phyloP scores from a whole-genome alignment of 2,888 invertebrate species.

The Ypsolopha scabrella region DNA sequence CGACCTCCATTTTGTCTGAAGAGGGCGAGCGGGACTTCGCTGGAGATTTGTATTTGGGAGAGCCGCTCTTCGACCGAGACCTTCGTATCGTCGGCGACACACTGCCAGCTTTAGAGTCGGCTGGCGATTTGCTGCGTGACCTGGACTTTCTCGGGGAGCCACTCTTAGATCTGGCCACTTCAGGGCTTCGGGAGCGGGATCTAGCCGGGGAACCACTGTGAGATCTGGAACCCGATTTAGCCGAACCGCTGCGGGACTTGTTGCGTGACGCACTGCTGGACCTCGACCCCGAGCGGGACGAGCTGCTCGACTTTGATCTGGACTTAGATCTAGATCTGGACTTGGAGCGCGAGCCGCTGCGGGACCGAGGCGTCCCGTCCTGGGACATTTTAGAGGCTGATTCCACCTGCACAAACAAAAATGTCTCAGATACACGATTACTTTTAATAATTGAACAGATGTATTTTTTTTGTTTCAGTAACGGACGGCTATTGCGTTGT shows the following conservation, averaged over 20 bases:
- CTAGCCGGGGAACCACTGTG: constrained; percentile 18
- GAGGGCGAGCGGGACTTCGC: background rate
- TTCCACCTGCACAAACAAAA: constrained; percentile 25
- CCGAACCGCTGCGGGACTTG: constrained; percentile 19
- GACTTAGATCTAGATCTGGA: constrained; percentile 22
- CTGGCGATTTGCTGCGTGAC: background rate
- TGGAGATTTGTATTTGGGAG: too few relatives aligned
- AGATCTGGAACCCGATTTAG: constrained; percentile 18
- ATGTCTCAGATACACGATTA: too few relatives aligned
- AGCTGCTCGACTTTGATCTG: constrained; percentile 8
- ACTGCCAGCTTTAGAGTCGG: background rate
- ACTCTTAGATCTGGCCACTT: constrained; percentile 19
- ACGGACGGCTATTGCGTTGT: too few relatives aligned
- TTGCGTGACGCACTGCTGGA: constrained; percentile 22
- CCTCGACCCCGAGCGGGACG: constrained; percentile 19
- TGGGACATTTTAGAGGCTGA: constrained; percentile 46
- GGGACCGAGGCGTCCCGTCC: constrained; percentile 30
- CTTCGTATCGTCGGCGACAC: too few relatives aligned
- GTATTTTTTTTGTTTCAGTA: too few relatives aligned
- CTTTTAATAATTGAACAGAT: too few relatives aligned
- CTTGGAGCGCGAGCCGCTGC: constrained; percentile 13
- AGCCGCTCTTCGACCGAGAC: background rate
- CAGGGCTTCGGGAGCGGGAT: constrained; percentile 16
- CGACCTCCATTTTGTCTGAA: constrained; percentile 8
- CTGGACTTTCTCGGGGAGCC: constrained; percentile 16